phyloP scores from a whole-genome alignment of 2,113 vertebrate genomes.

The Ptilonorhynchus violaceus region DNA sequence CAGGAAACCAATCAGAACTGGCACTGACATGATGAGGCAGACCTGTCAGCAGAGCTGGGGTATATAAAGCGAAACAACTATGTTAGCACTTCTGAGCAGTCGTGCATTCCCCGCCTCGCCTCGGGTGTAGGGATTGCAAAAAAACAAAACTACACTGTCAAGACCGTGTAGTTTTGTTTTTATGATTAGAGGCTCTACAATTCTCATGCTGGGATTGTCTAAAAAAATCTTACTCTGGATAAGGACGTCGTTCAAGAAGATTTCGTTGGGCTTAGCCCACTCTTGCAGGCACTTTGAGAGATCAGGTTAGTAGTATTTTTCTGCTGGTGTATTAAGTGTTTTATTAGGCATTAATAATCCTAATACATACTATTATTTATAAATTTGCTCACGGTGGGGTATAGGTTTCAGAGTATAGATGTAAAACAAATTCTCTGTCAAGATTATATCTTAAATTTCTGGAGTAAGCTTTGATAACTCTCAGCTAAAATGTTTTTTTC shows the following conservation, averaged over 20 bases:
- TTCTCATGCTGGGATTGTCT: constrained; percentile 92
- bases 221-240: constrained; percentile 81
- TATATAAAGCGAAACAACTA: constrained; percentile 86
- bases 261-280: constrained; percentile 86
- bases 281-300: constrained; percentile 88
- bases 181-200: constrained; percentile 84
- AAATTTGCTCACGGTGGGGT: neutral
- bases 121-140: constrained; percentile 99
- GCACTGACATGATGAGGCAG: constrained; percentile 62
- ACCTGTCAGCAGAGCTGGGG: constrained; percentile 74
- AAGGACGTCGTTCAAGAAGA: constrained; percentile 86
- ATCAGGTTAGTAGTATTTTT: constrained; percentile 87
- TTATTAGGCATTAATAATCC: neutral
- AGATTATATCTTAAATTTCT: neutral
- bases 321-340: neutral
- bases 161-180: constrained; percentile 96
- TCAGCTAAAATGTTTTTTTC: neutral
- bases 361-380: neutral
- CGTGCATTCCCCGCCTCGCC: constrained; percentile 98
- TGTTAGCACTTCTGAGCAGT: constrained; percentile 89
- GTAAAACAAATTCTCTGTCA: neutral
- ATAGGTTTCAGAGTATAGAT: neutral
- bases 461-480: neutral
- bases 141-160: constrained; percentile 94
- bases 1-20: constrained; percentile 77